These are phyloP conservation scores for Pseudolycoriella hygida DNA, from an alignment of 2,888 invertebrate genomes.

Conservation along the genomic window DNA sequence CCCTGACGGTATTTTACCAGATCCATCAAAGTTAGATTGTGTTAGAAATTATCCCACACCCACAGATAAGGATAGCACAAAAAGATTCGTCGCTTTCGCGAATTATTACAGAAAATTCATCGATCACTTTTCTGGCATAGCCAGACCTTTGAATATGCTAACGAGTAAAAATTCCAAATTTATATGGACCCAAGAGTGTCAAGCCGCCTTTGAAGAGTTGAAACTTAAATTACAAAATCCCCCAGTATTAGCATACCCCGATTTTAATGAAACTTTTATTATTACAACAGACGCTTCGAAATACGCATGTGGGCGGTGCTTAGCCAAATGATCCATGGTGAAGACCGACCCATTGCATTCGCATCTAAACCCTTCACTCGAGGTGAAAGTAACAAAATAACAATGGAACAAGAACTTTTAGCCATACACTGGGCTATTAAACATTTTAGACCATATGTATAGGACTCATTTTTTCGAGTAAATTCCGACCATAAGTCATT, in stretches of 20 bases:
- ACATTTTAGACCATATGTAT: constrained; percentile 12
- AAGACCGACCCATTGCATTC: constrained; percentile 7
- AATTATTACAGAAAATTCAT: too few species aligned
- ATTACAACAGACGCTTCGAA: constrained; percentile 12
- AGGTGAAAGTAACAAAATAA: constrained; percentile 13
- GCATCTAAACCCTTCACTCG: constrained; percentile 13
- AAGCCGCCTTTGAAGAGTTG: constrained; percentile 8
- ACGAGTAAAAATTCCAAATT: constrained; percentile 4
- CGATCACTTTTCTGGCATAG: constrained; percentile 7
- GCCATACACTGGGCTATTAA: constrained; percentile 14
- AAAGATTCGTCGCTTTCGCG: too few species aligned
- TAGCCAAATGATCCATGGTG: constrained; percentile 4
- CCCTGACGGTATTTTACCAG: constrained; percentile 11
- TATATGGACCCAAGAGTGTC: constrained; percentile 8
- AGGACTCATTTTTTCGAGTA: constrained; percentile 11
- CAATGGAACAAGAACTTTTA: constrained; percentile 14
- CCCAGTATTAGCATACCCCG: constrained; percentile 8
- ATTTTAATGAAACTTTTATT: constrained; percentile 9
- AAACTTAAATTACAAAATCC: constrained; percentile 5
- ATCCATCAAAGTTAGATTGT: constrained; percentile 11
- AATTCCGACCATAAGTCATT: constrained; percentile 14
- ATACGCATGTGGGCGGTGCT: constrained; percentile 10
- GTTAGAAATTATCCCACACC: constrained; percentile 13
- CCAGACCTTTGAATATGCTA: constrained; percentile 3
- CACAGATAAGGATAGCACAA: too few species aligned